Base-by-base conservation (phyloP, 2,888 invertebrate species). In the Noctua janthe region DNA sequence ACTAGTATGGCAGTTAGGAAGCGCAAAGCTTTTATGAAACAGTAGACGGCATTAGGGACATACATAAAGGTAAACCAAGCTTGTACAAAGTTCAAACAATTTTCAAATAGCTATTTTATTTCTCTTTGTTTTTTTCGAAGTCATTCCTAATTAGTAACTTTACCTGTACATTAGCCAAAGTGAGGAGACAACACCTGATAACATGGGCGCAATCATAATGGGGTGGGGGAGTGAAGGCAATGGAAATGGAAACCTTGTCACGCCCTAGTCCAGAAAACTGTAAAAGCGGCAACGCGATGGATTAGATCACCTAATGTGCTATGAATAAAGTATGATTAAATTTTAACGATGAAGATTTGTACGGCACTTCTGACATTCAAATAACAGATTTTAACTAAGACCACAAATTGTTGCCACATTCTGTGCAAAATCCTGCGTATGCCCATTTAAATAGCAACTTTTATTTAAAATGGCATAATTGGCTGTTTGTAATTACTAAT, bases 111-210 rank as follows among this genome's bases (percentile, higher is more conserved):
- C 23, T n/a, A 17, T 51, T 69, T 56, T 66, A 47, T 74, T 82
- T 75, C 35, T 51, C 64, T 0, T n/a, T 67, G 7, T n/a, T 82
- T n/a, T 72, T 66, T 74, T 86, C 23, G 81, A 59, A 62, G 71
- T 82, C 82, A 71, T 74, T 82, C 71, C 86, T 11, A 86, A 71
- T 86, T 86, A 51, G 66, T 74, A 62, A 74, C 71, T 66, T 81
- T 71, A 81, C n/a, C 49, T 85, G 10, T 23, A 69, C 29, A 72
- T 80, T 81, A 85, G 20, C 70, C 71, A 49, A 82, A 85, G 56
- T 59, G 70, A 10, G 35, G 35, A 23, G 51, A 51, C 69, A 71
- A 74, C 82, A 86, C 70, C 51, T 86, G 74, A 83, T 86, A 86
- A 64, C 82, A 74, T 71, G 66, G 86, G 86, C 74, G 82, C 64